Conservation (phyloP, 2,888 invertebrate genomes). For the Platycnemis pennipes region DNA sequence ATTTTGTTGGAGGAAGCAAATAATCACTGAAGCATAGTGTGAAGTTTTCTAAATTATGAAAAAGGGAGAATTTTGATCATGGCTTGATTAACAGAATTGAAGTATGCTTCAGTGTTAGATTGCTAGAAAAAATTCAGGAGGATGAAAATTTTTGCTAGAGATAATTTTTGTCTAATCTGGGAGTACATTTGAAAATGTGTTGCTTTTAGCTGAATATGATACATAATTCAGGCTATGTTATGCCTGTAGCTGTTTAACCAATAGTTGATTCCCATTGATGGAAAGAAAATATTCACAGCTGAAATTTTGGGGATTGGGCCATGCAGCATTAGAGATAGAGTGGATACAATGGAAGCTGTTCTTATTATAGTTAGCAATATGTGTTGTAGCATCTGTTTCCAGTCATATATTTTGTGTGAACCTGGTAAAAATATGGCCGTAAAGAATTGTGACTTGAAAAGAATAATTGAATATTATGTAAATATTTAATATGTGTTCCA, state of each 20-base stretch:
- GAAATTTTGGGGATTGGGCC: conserved; percentile 1
- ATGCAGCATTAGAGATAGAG: conserved; percentile 24
- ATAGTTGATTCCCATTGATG: conserved; percentile 1
- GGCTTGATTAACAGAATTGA: conserved; percentile 6
- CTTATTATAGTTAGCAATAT: conserved; percentile 52
- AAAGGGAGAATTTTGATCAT: neutral
- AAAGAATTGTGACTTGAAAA: conserved; percentile 34
- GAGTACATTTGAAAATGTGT: neutral
- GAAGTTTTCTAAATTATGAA: neutral
- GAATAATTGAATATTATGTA: conserved; percentile 6
- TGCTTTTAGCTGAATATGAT: conserved; percentile 20
- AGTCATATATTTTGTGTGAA: conserved; percentile 48
- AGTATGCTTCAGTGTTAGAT: neutral
- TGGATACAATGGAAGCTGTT: conserved; percentile 10
- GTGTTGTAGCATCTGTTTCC: conserved; percentile 55
- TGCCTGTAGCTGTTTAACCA: conserved; percentile 30
- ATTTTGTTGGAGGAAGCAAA: neutral
- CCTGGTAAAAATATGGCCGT: conserved; percentile 53
- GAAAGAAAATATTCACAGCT: conserved; percentile 4
- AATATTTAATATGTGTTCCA: conserved; percentile 40
- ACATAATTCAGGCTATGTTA: conserved; percentile 26
- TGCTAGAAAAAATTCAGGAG: conserved; percentile 3
- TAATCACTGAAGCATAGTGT: conserved; percentile 2
- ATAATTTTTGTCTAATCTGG: neutral
- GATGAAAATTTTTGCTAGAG: neutral